These are phyloP conservation scores for Opisthograptis luteolata DNA, from an alignment of 2,888 invertebrate genomes.

Conservation along the genomic window DNA sequence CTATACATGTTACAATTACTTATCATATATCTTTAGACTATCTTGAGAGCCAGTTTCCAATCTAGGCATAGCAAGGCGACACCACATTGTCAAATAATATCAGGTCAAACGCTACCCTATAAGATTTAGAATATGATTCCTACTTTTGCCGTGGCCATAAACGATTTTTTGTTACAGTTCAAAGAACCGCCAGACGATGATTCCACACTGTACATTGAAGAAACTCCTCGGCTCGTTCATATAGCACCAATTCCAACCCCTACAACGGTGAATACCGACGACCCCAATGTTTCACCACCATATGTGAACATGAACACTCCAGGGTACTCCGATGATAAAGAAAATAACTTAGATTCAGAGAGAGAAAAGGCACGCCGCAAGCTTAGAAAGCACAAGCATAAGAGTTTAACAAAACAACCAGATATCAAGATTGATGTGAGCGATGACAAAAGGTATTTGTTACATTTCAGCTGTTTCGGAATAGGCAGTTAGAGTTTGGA, in stretches of 20 bases:
- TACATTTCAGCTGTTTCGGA: too few species aligned
- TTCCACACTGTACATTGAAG: not conserved
- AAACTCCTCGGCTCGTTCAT: not conserved
- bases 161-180: not conserved
- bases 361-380: not conserved
- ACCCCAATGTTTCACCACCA: not conserved
- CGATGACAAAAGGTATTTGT: constrained; percentile 21
- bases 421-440: constrained; percentile 35
- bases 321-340: not conserved
- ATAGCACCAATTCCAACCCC: too few species aligned
- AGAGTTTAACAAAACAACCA: constrained; percentile 24
- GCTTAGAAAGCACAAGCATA: constrained; percentile 17
- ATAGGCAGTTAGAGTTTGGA: too few species aligned
- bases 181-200: not conserved
- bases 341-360: not conserved
- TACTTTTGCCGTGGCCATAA: too few species aligned
- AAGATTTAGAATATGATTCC: too few species aligned
- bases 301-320: not conserved
- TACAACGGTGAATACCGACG: not conserved
- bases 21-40: too few species aligned
- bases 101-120: too few species aligned
- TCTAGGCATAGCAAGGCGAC: too few species aligned
- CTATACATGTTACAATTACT: too few species aligned
- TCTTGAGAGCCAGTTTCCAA: too few species aligned
- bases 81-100: too few species aligned